phyloP scores from a whole-genome alignment of 2,797 vertebrate genomes.

The Dromococcyx pavoninus region DNA sequence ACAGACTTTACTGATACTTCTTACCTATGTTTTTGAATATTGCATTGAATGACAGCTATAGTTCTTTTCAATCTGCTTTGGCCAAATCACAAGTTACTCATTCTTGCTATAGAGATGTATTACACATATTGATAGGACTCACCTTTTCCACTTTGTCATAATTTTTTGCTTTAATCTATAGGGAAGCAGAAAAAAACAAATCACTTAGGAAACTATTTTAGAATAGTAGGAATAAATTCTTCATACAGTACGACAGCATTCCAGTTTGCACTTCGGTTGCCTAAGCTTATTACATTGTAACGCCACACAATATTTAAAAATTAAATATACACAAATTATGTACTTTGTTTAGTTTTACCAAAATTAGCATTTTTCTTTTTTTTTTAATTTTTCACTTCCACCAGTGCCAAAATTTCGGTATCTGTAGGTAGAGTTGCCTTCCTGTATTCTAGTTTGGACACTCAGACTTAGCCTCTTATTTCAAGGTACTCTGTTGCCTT shows the following conservation, averaged over 20 bases:
- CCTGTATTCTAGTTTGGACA: not conserved
- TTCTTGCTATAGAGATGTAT: conserved; percentile 14
- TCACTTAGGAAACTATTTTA: conserved; percentile 59
- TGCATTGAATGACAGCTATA: not conserved
- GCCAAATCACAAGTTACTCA: not conserved
- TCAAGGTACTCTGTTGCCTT: not conserved
- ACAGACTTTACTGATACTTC: not conserved
- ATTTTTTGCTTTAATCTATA: conserved; percentile 99
- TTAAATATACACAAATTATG: not conserved
- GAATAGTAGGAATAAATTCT: conserved; percentile 42
- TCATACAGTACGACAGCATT: conserved; percentile 20
- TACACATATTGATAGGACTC: conserved; percentile 74
- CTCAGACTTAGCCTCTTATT: not conserved
- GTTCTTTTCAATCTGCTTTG: not conserved
- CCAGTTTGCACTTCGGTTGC: not conserved
- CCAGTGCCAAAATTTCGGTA: not conserved
- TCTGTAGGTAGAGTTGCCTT: not conserved
- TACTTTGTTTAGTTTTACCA: not conserved
- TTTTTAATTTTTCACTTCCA: not conserved
- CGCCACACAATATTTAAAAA: not conserved
- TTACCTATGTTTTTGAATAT: not conserved
- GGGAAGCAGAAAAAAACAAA: conserved; percentile 73
- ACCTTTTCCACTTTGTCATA: conserved; percentile 99
- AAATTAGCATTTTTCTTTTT: not conserved
- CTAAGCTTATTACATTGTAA: not conserved